Conservation (phyloP, 2,797 vertebrate genomes). For the Galagoides demidoff region DNA sequence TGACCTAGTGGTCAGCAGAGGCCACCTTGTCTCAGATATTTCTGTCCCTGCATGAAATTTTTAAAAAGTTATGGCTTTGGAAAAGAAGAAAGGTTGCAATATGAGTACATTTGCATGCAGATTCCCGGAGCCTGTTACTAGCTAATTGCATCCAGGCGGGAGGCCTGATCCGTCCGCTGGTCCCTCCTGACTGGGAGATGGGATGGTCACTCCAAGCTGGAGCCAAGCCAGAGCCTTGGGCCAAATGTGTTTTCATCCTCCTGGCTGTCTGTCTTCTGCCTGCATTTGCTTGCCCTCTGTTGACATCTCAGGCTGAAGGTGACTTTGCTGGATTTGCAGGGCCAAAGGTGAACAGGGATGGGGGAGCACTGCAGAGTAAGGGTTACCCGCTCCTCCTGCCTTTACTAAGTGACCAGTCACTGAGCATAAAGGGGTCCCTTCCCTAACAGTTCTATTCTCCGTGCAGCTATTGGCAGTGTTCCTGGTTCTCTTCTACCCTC, state of each 20-base stretch:
- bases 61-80: conserved; percentile 42
- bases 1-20: conserved; percentile 77
- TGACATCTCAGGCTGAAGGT: background rate
- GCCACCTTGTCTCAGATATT: conserved; percentile 71
- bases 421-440: background rate
- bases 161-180: background rate
- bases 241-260: conserved; percentile 14
- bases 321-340: background rate
- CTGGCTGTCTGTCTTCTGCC: background rate
- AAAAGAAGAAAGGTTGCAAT: conserved; percentile 47
- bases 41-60: conserved; percentile 53
- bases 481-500: background rate
- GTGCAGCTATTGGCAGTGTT: background rate
- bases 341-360: background rate
- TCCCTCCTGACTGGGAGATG: background rate
- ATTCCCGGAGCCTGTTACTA: background rate
- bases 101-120: conserved; percentile 24
- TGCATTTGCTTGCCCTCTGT: background rate
- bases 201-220: background rate
- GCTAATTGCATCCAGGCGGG: conserved; percentile 71
- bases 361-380: background rate
- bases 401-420: background rate
- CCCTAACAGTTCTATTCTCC: no score
- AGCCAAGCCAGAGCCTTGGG: background rate
- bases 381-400: background rate